Base-by-base conservation (phyloP, 2,888 invertebrate species). In the Tetheella fluctuosa region DNA sequence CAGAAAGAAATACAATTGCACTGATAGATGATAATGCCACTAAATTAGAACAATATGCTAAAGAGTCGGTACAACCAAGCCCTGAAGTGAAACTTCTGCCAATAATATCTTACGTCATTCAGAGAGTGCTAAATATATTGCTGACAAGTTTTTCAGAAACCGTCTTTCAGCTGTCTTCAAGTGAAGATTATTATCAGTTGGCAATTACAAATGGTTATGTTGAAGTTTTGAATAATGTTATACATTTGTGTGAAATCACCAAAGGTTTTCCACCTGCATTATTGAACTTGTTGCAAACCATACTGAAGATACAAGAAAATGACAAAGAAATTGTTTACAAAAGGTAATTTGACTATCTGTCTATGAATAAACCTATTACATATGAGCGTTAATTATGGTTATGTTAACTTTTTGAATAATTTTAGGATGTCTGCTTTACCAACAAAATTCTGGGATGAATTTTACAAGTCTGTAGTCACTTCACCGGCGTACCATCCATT, bases 91-190 rank as follows among this genome's bases (percentile, higher is more conserved):
- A 94, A 76, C 74, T 95, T 3, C 82, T 95, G 65, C 96, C 96
- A 63, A 76, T 95, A 52, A 94, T 94, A 67, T 90, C 94, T 15
- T 94, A 94, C 62, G 77, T 94, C 8, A 80, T 94, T 52, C 83
- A 90, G 62, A 83, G 91, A 68, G 75, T 93, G 23, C 69, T 91
- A 8, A 76, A 73, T 60, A 63, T 89, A 25, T 58, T 90, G 30
- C 81, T 86, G 64, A 73, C 65, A 12, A 68, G 77, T 54, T 74
- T 90, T 12, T 63, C 79, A 10, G 68, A 76, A 39, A 66, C 89
- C 3, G 52, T 78, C 13, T 66, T 64, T 20, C 65, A 70, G 56
- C 52, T 77, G n/a, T 37, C 67, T 13, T 59, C 64, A 30, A 63
- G 64, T 37, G 68, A 68, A 17, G 68, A 65, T 1, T 62, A 56